Evolutionary conservation across 2,113 vertebrate genomes (phyloP).

Genomic region (Psephotus haematonotus): DNA sequence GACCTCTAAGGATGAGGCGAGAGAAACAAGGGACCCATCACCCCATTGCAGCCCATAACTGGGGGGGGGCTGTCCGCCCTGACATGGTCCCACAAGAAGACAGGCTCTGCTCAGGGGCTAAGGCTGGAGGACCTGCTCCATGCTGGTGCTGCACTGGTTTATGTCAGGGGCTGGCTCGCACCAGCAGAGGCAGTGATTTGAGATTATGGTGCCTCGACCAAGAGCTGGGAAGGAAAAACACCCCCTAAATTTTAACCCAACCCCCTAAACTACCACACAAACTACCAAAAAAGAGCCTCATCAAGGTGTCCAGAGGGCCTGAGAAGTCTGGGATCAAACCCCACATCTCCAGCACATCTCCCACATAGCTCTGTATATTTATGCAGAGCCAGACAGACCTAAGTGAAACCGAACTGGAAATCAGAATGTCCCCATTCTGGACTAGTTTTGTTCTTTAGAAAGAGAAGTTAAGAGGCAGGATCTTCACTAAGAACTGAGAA

Average conservation of each 20-base stretch:
- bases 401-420: background rate
- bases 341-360: background rate
- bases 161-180: background rate
- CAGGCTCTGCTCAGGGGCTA: background rate
- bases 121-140: background rate
- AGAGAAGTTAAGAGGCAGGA: background rate
- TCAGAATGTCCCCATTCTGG: fast-evolving
- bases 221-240: background rate
- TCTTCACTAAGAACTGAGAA: background rate
- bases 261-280: background rate
- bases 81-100: background rate
- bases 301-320: background rate
- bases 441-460: background rate
- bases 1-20: background rate
- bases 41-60: background rate
- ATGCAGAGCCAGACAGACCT: background rate
- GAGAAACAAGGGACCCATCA: background rate
- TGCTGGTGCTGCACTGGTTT: background rate
- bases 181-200: background rate
- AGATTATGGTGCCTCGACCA: background rate
- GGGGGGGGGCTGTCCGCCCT: no score
- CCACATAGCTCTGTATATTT: background rate
- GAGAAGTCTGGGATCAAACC: background rate
- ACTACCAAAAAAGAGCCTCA: background rate
- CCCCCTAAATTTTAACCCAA: background rate